Conservation (phyloP, 1,140 invertebrate species). For the Stegodyphus dumicola region DNA sequence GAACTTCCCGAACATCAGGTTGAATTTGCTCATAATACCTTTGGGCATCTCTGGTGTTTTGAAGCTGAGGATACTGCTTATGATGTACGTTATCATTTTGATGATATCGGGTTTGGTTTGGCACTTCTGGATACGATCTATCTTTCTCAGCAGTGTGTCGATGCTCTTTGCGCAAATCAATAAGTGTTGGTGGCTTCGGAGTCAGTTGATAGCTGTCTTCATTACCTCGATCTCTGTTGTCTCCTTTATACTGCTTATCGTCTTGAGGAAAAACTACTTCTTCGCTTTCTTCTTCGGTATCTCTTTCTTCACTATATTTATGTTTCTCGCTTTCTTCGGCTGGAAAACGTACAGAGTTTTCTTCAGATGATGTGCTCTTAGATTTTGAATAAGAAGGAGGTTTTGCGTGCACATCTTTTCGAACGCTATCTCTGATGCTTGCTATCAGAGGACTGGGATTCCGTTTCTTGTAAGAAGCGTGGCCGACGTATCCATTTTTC, state of each 20-base stretch:
- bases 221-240: background rate
- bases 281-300: background rate
- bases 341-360: constrained; percentile 27
- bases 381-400: constrained; percentile 43
- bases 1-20: constrained; percentile 14
- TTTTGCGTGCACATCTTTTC: constrained; percentile 34
- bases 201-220: background rate
- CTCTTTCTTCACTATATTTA: background rate
- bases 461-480: constrained; percentile 39
- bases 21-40: background rate
- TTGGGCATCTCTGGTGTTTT: background rate
- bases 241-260: constrained; percentile 1
- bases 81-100: background rate
- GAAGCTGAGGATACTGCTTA: background rate
- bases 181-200: background rate
- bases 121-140: background rate
- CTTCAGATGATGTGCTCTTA: background rate
- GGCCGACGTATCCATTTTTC: constrained; percentile 26
- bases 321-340: background rate
- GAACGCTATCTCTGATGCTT: constrained; percentile 28
- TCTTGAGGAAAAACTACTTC: constrained; percentile 20
- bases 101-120: background rate
- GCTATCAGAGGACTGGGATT: constrained; percentile 31
- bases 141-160: background rate
- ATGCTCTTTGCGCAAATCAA: background rate